Base-by-base conservation (phyloP, 2,113 vertebrate genomes). In the Paraplagusia blochii region DNA sequence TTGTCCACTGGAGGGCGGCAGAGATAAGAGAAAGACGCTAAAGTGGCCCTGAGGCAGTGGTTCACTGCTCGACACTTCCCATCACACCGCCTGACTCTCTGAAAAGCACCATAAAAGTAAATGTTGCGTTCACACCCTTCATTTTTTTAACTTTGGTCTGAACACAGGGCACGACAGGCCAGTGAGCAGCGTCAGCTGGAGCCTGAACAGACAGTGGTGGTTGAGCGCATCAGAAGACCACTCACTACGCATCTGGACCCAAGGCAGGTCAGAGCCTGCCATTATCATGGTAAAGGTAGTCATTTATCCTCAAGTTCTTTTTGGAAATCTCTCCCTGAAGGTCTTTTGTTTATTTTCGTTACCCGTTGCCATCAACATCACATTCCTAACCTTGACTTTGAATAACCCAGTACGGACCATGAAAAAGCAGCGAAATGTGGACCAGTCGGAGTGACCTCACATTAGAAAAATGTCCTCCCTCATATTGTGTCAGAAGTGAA, bases 161-260 rank as follows among this genome's bases (percentile, higher is more conserved):
- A 56, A 8, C 67, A 48, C 77, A 96, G 95, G 93, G 60, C 94
- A 95, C 5, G 86, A 92, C 63, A 92, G 91, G 73, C 87, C 91
- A 1, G 83, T 96, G 84, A 90, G 74, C 63, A 82, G 83, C 38
- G 71, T 95, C 74, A 87, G 80, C 63, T 95, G 96, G 94, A 95
- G 94, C 83, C 92, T 91, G 22, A 75, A 89, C 63, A 88, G 84
- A 70, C 88, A 84, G 54, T 92, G 87, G 88, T 86, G 94, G 84
- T 66, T 95, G 67, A 94, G 94, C 44, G 63, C 88, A 0, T 91
- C 93, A 69, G 89, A 90, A 65, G 94, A 97, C 69, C 80, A 69
- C 77, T 92, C 89, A 3, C 40, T 95, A 40, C 75, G 87, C 61
- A 58, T 95, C 63, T 95, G 95, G 94, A 90, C 91, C 44, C 63